Evolutionary conservation across 2,113 vertebrate species (phyloP).

Genomic region (Suricata suricatta): DNA sequence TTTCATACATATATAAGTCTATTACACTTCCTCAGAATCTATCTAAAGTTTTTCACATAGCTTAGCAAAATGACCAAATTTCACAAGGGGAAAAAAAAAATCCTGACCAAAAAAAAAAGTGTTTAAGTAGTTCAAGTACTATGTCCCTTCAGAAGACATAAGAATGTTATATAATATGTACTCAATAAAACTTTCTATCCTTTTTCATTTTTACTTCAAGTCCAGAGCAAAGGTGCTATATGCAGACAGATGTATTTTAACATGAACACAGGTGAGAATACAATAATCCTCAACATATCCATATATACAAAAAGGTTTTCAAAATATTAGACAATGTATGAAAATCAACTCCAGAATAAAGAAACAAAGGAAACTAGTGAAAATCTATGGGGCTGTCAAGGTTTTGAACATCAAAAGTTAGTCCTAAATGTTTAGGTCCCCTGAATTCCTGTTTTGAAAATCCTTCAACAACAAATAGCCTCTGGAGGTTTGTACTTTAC

Average conservation of each 20-base stretch:
- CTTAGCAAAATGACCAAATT: slow-evolving; percentile 47
- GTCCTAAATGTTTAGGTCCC: neutral
- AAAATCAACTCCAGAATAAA: slow-evolving; percentile 48
- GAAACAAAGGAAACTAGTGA: slow-evolving; percentile 22
- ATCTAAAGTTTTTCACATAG: slow-evolving; percentile 21
- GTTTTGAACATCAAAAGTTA: slow-evolving; percentile 27
- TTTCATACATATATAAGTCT: neutral
- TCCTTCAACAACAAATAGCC: neutral
- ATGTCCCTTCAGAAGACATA: neutral
- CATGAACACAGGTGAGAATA: neutral
- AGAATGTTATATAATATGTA: neutral
- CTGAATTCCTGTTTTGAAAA: slow-evolving; percentile 6
- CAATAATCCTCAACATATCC: neutral
- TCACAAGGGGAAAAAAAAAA: neutral
- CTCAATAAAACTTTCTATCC: slow-evolving; percentile 2
- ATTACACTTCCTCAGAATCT: slow-evolving; percentile 6
- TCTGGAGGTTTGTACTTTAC: neutral
- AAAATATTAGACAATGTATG: slow-evolving; percentile 11
- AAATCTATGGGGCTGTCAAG: neutral
- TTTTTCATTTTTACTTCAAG: slow-evolving; percentile 25
- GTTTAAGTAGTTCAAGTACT: neutral
- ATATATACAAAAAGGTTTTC: slow-evolving; percentile 45
- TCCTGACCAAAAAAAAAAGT: neutral
- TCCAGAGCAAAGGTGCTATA: slow-evolving; percentile 5
- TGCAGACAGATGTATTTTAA: neutral